Conservation (phyloP, 2,113 vertebrate genomes). For the Sisor rabdophorus region DNA sequence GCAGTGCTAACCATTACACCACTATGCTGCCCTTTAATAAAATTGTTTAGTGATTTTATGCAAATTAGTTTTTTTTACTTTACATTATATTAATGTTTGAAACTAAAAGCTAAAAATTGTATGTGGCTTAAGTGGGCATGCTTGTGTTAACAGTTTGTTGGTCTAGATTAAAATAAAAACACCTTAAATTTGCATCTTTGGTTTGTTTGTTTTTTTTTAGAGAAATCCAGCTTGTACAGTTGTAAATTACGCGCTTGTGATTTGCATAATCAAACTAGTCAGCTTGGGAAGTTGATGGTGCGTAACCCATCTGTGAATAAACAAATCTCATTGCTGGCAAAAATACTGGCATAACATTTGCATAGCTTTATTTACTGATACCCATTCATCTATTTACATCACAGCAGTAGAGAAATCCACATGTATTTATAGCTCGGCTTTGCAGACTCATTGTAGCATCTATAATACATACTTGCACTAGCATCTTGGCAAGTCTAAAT, state of each 20-base stretch:
- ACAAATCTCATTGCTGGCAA: not conserved
- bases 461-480: not conserved
- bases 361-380: not conserved
- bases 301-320: not conserved
- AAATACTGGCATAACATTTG: not conserved
- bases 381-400: not conserved
- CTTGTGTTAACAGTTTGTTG: not conserved
- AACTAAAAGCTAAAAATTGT: too few relatives aligned
- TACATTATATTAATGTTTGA: too few relatives aligned
- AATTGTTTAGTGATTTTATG: too few relatives aligned
- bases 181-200: not conserved
- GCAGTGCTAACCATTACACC: too few relatives aligned
- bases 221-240: not conserved
- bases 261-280: not conserved
- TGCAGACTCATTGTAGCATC: slow-evolving; percentile 1
- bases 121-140: not conserved
- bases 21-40: too few relatives aligned
- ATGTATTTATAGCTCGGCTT: not conserved
- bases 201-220: not conserved
- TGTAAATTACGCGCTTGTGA: not conserved
- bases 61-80: too few relatives aligned
- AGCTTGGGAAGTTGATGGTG: not conserved
- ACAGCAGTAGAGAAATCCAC: not conserved
- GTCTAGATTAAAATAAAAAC: not conserved
- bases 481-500: not conserved